These are phyloP conservation scores for Hymenochirus boettgeri DNA, from an alignment of 2,113 vertebrate genomes.

Conservation along the genomic window DNA sequence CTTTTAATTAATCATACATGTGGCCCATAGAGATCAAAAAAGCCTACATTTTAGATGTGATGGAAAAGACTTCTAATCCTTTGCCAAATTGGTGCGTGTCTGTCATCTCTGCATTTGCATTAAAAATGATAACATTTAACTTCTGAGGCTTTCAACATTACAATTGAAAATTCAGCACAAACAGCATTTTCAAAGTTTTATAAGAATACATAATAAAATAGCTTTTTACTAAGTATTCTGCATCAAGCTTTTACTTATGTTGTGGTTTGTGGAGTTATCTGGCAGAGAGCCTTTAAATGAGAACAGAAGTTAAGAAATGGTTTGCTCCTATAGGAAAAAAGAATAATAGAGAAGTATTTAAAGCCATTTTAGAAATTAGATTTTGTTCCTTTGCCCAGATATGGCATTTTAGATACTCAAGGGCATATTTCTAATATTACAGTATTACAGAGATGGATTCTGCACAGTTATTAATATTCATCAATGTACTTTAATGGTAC, in stretches of 20 bases:
- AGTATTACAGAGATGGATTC: too few relatives aligned
- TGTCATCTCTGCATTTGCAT: constrained; percentile 31
- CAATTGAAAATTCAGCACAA: constrained; percentile 14
- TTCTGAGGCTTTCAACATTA: constrained; percentile 12
- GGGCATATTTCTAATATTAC: too few relatives aligned
- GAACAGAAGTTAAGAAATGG: too few relatives aligned
- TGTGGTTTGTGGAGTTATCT: not conserved
- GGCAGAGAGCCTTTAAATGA: too few relatives aligned
- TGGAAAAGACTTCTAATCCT: constrained; percentile 27
- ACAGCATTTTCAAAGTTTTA: constrained; percentile 12
- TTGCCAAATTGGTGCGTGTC: constrained; percentile 24
- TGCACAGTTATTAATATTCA: too few relatives aligned
- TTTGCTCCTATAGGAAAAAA: not conserved
- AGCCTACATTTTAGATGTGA: constrained; percentile 28
- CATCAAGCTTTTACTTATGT: not conserved
- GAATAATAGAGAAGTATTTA: too few relatives aligned
- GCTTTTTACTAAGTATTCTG: not conserved
- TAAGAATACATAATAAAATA: not conserved
- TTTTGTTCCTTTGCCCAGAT: too few relatives aligned
- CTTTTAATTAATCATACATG: constrained; percentile 25
- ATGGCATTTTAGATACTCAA: too few relatives aligned
- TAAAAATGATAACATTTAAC: constrained; percentile 5
- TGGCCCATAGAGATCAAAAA: constrained; percentile 29
- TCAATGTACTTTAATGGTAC: too few relatives aligned
- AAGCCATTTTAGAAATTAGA: too few relatives aligned